Evolutionary conservation across 2,888 invertebrate genomes (phyloP), one percentile per base, ranked within the genome.

Genomic region (Drosophila histrio): DNA sequence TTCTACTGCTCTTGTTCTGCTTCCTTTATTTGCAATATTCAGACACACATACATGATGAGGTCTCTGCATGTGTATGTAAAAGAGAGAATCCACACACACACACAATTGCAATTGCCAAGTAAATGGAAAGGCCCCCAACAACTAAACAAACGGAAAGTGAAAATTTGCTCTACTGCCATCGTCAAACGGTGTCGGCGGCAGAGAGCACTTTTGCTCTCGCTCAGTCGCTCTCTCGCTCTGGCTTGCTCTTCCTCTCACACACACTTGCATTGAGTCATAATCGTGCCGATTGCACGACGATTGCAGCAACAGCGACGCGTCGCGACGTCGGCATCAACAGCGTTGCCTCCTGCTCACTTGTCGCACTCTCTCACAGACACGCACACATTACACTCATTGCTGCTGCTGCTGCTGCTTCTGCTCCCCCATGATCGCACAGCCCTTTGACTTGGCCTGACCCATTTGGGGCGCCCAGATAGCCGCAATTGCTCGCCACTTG

Each of bases 81-180:
- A 46, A 61, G 65, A 75, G 60, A 52, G 53, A 24, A 47, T 26
- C 39, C 26, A 54, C 30, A 19, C 9, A 19, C 36, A 49, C 56
- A 56, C 36, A 68, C 71, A 49, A 24, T 53, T 66, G 70, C 73
- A 70, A 72, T 78, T 58, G 69, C 62, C 71, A 79, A 80, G 84
- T 73, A 82, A 86, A 86, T 82, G 87, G 73, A 82, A 82, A 84
- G 87, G 81, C 84, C 84, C 67, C 86, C 79, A 80, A 70, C 74
- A 86, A 84, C 85, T 80, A 88, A 85, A 77, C 88, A 85, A 91
- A 91, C 89, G 89, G 91, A 91, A 91, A 91, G 91, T 91, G 91
- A 91, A 91, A 91, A 91, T 91, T 83, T 89, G 79, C 87, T 80
- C 82, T 76, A 85, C 88, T 90, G 84, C 73, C 75, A 68, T 72